Evolutionary conservation across 2,113 vertebrate species (phyloP).

Genomic region (Colistium nudipinnis): DNA sequence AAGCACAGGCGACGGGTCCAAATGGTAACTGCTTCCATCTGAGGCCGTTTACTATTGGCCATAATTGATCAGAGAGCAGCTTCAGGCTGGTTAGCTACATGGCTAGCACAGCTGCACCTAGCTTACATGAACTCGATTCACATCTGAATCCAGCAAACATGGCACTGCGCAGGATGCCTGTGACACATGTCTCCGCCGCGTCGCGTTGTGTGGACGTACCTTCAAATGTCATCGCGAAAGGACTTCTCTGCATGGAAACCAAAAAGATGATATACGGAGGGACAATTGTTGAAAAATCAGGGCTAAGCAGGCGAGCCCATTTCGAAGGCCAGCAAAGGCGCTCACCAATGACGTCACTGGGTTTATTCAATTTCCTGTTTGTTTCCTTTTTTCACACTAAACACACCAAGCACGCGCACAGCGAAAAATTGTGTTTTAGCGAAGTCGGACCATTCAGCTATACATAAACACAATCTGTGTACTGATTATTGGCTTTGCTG

Average conservation of each 20-base stretch:
- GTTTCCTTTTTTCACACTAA: background rate
- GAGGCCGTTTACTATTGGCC: background rate
- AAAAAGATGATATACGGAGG: constrained; percentile 57
- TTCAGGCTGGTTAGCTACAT: constrained; percentile 55
- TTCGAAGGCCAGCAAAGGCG: constrained; percentile 82
- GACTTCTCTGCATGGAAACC: constrained; percentile 10
- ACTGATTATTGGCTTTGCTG: no score
- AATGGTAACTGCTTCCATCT: background rate
- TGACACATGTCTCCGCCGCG: accelerated
- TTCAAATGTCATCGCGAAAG: constrained; percentile 80
- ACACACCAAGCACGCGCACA: no score
- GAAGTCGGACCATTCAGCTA: no score
- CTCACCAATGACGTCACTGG: constrained; percentile 78
- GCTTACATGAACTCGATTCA: constrained; percentile 45
- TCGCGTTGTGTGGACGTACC: constrained; percentile 67
- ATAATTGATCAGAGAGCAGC: constrained; percentile 26
- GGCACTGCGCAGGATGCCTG: background rate
- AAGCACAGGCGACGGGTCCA: background rate
- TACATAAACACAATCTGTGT: no score
- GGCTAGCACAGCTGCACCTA: constrained; percentile 62
- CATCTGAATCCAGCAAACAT: constrained; percentile 19
- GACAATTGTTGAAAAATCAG: constrained; percentile 73
- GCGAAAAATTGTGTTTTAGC: no score
- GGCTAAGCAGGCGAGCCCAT: constrained; percentile 80
- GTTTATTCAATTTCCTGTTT: constrained; percentile 69